A percentile compares a stretch with the other conserved stretches of the same genome.
phyloP scores from a whole-genome alignment of 1,140 invertebrate species.

The Coelopa frigida region DNA sequence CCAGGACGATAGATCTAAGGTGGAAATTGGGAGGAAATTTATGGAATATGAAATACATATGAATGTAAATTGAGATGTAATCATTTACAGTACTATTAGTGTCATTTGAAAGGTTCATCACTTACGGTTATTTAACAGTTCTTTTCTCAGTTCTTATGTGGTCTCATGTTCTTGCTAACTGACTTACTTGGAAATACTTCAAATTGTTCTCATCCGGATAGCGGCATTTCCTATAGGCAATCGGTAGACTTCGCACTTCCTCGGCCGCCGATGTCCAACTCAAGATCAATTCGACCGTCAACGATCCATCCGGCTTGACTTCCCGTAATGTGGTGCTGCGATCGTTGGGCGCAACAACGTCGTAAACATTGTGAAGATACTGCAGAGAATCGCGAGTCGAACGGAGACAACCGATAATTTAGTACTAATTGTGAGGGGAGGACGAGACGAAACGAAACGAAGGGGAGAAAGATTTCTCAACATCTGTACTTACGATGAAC shows the following conservation, averaged over 20 bases:
- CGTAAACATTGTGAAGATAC: slow-evolving; percentile 33
- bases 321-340: slow-evolving; percentile 18
- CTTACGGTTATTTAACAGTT: no score
- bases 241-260: slow-evolving; percentile 28
- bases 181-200: slow-evolving; percentile 23
- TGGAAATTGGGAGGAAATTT: background rate
- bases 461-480: no score
- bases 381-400: slow-evolving; percentile 12
- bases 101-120: no score
- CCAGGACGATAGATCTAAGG: slow-evolving; percentile 29
- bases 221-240: slow-evolving; percentile 37
- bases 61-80: background rate
- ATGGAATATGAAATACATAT: background rate
- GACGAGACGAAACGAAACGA: no score
- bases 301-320: slow-evolving; percentile 17
- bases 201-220: slow-evolving; percentile 29
- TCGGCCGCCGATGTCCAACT: slow-evolving; percentile 23
- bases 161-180: no score
- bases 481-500: slow-evolving; percentile 13
- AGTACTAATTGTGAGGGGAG: no score
- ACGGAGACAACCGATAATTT: no score
- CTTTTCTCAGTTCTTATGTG: no score
- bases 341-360: slow-evolving; percentile 26
- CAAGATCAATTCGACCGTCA: slow-evolving; percentile 20
- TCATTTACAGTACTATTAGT: no score